phyloP scores from a whole-genome alignment of 2,113 vertebrate genomes.

The Otis tarda region DNA sequence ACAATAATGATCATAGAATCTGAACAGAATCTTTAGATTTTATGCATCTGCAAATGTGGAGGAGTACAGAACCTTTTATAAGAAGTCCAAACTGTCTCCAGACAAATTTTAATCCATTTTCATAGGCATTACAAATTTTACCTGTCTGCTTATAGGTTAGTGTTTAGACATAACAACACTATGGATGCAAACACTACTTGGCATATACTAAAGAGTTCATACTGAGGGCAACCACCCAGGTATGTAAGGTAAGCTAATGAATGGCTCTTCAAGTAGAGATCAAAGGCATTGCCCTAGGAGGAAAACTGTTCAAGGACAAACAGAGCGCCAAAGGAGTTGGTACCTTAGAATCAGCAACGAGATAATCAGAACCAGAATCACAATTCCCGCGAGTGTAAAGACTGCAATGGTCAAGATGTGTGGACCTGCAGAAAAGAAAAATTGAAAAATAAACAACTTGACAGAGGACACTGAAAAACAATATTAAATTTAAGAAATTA shows the following conservation, averaged over 20 bases:
- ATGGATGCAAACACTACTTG: background rate
- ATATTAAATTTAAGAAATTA: background rate
- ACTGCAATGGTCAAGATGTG: constrained; percentile 79
- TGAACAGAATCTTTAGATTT: background rate
- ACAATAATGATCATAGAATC: background rate
- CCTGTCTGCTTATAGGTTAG: background rate
- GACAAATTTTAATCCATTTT: background rate
- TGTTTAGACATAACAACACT: background rate
- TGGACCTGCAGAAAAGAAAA: constrained; percentile 71
- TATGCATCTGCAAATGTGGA: background rate
- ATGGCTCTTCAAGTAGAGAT: background rate
- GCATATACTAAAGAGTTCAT: background rate
- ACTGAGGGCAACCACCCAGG: background rate
- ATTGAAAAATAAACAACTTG: background rate
- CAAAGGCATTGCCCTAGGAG: background rate
- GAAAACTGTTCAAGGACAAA: background rate
- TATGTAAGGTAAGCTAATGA: background rate
- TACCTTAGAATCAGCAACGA: constrained; percentile 92
- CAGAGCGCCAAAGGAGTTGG: background rate
- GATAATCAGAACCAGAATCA: constrained; percentile 84
- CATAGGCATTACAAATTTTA: background rate
- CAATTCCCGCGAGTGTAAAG: constrained; percentile 82
- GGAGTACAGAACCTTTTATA: background rate
- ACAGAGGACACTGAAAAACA: background rate
- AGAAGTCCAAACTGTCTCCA: background rate